Evolutionary conservation across 2,888 invertebrate species (phyloP).

Genomic region (Junonia oenone): DNA sequence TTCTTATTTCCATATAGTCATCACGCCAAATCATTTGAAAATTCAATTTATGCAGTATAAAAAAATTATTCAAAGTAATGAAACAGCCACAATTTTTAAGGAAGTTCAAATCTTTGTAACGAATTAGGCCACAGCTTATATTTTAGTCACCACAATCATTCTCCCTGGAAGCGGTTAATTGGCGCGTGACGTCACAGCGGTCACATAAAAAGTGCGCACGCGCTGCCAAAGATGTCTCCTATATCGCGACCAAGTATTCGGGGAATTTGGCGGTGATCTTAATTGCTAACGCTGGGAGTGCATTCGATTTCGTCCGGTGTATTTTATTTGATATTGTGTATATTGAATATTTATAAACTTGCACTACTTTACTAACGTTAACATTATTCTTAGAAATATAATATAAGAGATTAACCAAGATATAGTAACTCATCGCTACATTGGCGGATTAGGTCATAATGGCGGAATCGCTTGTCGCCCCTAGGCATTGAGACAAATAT

Average conservation of each 20-base stretch:
- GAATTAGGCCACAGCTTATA: not conserved
- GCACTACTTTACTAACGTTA: not conserved
- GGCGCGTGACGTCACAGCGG: conserved; percentile 8
- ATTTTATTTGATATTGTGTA: too few relatives aligned
- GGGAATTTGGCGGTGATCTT: conserved; percentile 19
- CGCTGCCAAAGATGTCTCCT: conserved; percentile 10
- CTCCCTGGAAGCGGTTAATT: not conserved
- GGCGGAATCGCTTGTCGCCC: too few relatives aligned
- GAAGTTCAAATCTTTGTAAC: not conserved
- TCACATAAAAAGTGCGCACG: conserved; percentile 3
- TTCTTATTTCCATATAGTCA: too few relatives aligned
- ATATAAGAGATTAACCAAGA: too few relatives aligned
- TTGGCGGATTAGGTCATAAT: too few relatives aligned
- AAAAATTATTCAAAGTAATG: too few relatives aligned
- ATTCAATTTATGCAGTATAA: too few relatives aligned
- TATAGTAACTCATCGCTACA: too few relatives aligned
- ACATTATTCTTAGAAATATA: too few relatives aligned
- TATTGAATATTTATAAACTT: not conserved
- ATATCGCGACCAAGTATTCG: conserved; percentile 13
- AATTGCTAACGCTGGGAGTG: not conserved
- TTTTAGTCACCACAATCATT: not conserved
- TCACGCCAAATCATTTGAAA: too few relatives aligned
- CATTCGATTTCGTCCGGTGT: conserved; percentile 1
- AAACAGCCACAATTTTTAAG: too few relatives aligned
- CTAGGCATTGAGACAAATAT: too few relatives aligned